These are phyloP conservation scores for Pachypsylla venusta DNA, from an alignment of 1,140 invertebrate species.

Conservation along the genomic window DNA sequence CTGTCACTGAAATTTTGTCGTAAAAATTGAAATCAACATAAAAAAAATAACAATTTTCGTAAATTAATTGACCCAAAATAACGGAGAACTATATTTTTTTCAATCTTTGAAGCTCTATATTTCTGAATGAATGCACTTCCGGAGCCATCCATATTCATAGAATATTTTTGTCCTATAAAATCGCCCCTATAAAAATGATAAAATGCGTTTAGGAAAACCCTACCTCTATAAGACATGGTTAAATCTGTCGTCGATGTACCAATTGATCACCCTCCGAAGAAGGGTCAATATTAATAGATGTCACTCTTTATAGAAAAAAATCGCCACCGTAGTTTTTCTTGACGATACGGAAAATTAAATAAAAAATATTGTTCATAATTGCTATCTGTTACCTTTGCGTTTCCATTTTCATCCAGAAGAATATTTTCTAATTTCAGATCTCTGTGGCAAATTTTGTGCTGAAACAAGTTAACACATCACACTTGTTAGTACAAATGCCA, in stretches of 20 bases:
- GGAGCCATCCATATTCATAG: too few relatives aligned
- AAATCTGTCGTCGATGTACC: not conserved
- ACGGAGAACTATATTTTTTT: too few relatives aligned
- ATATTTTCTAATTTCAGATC: constrained; percentile 99
- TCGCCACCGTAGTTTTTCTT: not conserved
- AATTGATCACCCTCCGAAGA: not conserved
- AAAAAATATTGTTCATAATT: constrained; percentile 1
- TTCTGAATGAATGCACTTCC: too few relatives aligned
- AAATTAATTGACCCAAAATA: too few relatives aligned
- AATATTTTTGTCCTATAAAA: too few relatives aligned
- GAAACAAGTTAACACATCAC: constrained; percentile 23
- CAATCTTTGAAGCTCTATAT: too few relatives aligned
- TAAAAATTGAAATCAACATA: too few relatives aligned
- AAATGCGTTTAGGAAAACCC: not conserved
- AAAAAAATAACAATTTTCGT: too few relatives aligned
- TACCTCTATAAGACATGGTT: not conserved
- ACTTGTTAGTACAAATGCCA: too few relatives aligned
- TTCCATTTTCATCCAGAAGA: constrained; percentile 83
- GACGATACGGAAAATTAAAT: constrained; percentile 11
- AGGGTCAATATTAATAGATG: not conserved
- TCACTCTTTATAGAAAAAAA: not conserved
- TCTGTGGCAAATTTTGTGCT: constrained; percentile 92
- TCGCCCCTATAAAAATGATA: too few relatives aligned
- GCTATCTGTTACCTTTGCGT: constrained; percentile 74
- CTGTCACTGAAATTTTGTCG: too few relatives aligned